These are phyloP conservation scores for Tetrapedia diversipes DNA, from an alignment of 2,888 invertebrate genomes.

Conservation along the genomic window DNA sequence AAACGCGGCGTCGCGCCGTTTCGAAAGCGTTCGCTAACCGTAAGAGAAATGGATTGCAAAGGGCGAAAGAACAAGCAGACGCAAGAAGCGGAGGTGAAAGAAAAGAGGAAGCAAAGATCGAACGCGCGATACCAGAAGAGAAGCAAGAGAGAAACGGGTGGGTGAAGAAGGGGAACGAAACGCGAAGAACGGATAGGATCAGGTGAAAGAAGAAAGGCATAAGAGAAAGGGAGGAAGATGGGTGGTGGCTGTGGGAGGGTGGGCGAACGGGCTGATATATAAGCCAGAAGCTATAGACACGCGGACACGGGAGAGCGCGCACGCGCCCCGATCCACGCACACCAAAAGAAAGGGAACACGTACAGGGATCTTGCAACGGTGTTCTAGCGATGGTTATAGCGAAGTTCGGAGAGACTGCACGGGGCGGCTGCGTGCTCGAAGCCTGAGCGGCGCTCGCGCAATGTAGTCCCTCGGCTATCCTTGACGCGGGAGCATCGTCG, in stretches of 20 bases:
- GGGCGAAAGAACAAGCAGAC: no score
- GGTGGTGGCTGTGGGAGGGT: slow-evolving; percentile 42
- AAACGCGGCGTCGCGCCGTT: no score
- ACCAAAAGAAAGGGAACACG: slow-evolving; percentile 16
- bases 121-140: neutral
- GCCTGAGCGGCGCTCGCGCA: slow-evolving; percentile 79
- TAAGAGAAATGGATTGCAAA: no score
- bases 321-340: slow-evolving; percentile 21
- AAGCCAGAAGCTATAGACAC: slow-evolving; percentile 48
- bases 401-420: slow-evolving; percentile 56
- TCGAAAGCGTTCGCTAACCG: neutral
- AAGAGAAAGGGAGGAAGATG: neutral
- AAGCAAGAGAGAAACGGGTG: neutral
- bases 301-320: slow-evolving; percentile 34
- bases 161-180: neutral
- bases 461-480: slow-evolving; percentile 80
- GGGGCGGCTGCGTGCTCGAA: slow-evolving; percentile 79
- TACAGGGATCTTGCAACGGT: slow-evolving; percentile 23
- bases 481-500: slow-evolving; percentile 79
- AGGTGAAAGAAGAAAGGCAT: neutral
- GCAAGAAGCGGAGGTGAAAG: no score
- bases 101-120: neutral
- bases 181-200: neutral
- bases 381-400: slow-evolving; percentile 16
- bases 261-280: slow-evolving; percentile 57